These are phyloP conservation scores for Drosophila pandora DNA, from an alignment of 1,140 invertebrate genomes.

Conservation along the genomic window DNA sequence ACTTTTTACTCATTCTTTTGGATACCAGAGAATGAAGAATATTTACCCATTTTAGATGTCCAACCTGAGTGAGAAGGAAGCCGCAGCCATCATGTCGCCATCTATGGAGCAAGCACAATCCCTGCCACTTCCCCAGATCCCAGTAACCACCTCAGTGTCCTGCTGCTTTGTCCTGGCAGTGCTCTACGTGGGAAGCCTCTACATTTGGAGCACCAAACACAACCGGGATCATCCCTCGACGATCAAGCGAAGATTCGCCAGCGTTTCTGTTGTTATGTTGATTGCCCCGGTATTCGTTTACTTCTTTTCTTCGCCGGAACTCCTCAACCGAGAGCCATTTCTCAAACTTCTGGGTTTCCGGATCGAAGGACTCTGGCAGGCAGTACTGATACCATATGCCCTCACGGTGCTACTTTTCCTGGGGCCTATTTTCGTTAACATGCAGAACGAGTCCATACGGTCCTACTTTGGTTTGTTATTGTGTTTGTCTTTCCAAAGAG, in stretches of 20 bases:
- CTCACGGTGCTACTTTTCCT: constrained; percentile 94
- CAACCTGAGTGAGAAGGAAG: constrained; percentile 36
- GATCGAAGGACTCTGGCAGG: constrained; percentile 89
- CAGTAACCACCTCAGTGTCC: constrained; percentile 83
- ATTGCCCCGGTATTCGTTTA: constrained; percentile 91
- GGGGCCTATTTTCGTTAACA: constrained; percentile 91
- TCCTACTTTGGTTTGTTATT: constrained; percentile 87
- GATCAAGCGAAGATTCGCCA: constrained; percentile 94
- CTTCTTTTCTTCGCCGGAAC: constrained; percentile 86
- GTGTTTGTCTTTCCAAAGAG: neutral
- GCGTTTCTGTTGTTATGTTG: constrained; percentile 91
- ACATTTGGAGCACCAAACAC: constrained; percentile 91
- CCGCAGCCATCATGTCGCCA: constrained; percentile 1
- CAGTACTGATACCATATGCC: constrained; percentile 89
- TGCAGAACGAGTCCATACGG: constrained; percentile 88
- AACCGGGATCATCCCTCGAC: constrained; percentile 94
- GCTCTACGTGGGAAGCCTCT: constrained; percentile 92
- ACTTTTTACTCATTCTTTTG: constrained; percentile 10
- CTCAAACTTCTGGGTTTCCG: constrained; percentile 91
- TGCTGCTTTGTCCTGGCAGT: constrained; percentile 90
- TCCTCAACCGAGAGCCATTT: constrained; percentile 87
- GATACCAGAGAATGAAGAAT: constrained; percentile 36
- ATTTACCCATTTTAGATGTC: constrained; percentile 34
- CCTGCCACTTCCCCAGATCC: constrained; percentile 57
- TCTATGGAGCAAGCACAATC: neutral